Evolutionary conservation across 2,797 vertebrate species (phyloP), one percentile per base, ranked within the genome.

Genomic region (Myripristis jacobus): DNA sequence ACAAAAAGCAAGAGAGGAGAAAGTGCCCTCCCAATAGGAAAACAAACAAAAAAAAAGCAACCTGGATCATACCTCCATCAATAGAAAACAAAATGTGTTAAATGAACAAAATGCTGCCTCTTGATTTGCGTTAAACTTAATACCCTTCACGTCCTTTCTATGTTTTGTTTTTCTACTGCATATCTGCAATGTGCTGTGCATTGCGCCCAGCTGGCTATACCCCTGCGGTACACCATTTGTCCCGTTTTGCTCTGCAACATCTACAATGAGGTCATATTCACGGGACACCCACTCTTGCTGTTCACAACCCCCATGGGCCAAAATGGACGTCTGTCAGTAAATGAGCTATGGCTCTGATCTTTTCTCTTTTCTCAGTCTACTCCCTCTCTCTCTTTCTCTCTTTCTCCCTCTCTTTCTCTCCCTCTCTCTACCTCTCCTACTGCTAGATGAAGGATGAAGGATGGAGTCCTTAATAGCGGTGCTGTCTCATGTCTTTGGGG

Each of bases 211-310:
- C 54, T 65, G 65, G 52, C 31, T 73, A 73, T 21, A 52, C 70
- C 68, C 68, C 70, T 51, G 67, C 8, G 5, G 41, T 72, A 81
- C 36, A 70, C 31, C 61, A 77, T 77, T 83, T 75, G 88, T 85
- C 84, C 83, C 59, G 75, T n/a, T 78, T 83, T 85, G 70, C 57
- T 73, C 83, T 53, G 80, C 31, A 85, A 89, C 82, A 85, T 87
- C 88, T 80, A 87, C 86, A 90, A 79, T 88, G 88, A 89, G 88
- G 87, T 89, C 89, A 88, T 84, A 89, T 82, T 85, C 83, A 88
- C 83, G 82, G 87, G 86, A 88, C 85, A 77, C 73, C 76, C 64
- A 77, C 80, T 73, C 82, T 81, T 53, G 68, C 77, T 80, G 70
- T 79, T 88, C 73, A 67, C 72, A 78, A 58, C 24, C 69, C 82